Percentiles rank a stretch among this genome's conserved stretches.
Evolutionary conservation across 1,140 invertebrate genomes (phyloP).

Genomic region (Cataglyphis hispanica): DNA sequence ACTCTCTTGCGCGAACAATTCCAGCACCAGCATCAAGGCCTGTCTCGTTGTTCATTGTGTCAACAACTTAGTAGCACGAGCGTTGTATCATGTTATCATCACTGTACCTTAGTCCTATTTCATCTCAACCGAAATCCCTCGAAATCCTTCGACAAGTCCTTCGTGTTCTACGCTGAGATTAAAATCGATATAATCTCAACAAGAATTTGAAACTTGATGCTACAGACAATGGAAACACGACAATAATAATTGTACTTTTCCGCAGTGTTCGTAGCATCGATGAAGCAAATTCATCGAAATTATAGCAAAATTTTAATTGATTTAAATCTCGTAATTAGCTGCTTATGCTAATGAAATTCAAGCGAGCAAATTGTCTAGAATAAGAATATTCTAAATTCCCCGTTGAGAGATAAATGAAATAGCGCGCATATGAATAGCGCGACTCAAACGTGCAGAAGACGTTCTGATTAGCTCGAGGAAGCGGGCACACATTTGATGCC

Average conservation of each 20-base stretch:
- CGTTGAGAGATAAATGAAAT: neutral
- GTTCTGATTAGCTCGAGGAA: constrained; percentile 35
- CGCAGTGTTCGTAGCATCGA: neutral
- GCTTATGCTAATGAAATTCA: constrained; percentile 11
- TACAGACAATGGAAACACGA: neutral
- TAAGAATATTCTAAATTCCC: constrained; percentile 30
- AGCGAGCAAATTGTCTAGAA: neutral
- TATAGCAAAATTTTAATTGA: neutral
- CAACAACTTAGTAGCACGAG: constrained; percentile 62
- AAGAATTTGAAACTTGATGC: neutral
- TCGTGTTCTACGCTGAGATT: neutral
- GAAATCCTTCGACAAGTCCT: constrained; percentile 21
- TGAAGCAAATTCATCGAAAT: neutral
- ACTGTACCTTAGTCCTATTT: neutral
- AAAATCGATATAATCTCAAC: neutral
- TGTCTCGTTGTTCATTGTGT: constrained; percentile 64
- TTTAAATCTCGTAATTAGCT: constrained; percentile 20
- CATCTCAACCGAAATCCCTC: constrained; percentile 1
- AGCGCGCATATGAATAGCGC: neutral
- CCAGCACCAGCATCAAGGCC: constrained; percentile 70
- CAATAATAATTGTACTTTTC: neutral
- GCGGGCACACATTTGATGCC: constrained; percentile 16
- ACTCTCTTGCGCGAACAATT: constrained; percentile 53
- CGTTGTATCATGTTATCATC: constrained; percentile 41
- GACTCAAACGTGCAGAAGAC: constrained; percentile 17